These are phyloP conservation scores for Physella acuta DNA, from an alignment of 1,140 invertebrate species.

Conservation along the genomic window DNA sequence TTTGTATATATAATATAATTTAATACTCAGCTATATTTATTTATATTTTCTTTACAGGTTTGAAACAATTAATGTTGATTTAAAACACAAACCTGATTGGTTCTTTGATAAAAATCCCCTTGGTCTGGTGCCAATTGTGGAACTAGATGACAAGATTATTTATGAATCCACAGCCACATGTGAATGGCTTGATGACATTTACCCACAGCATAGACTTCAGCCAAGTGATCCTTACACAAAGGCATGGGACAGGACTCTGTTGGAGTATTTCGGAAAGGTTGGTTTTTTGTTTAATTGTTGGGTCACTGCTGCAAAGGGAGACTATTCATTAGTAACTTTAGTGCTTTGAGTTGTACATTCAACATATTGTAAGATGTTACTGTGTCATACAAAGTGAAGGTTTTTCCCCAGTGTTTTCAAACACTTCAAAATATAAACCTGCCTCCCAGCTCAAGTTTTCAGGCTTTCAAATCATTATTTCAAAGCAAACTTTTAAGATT, in stretches of 20 bases:
- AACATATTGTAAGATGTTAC: too few species aligned
- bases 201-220: constrained; percentile 69
- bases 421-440: too few species aligned
- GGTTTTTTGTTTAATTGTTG: not conserved
- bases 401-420: too few species aligned
- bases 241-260: constrained; percentile 78
- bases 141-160: constrained; percentile 69
- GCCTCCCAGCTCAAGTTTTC: too few species aligned
- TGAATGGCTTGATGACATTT: constrained; percentile 82
- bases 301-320: too few species aligned
- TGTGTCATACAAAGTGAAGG: too few species aligned
- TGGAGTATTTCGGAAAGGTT: constrained; percentile 64
- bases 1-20: too few species aligned
- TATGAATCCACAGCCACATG: constrained; percentile 80
- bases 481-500: too few species aligned
- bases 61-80: constrained; percentile 65
- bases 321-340: too few species aligned
- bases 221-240: constrained; percentile 74
- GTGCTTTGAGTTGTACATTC: too few species aligned
- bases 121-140: constrained; percentile 81
- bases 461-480: too few species aligned
- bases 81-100: constrained; percentile 85
- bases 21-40: too few species aligned
- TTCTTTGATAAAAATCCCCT: constrained; percentile 70
- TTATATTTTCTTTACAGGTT: constrained; percentile 34